phyloP scores from a whole-genome alignment of 23 tunicate genomes.

The Halocynthia roretzi region DNA sequence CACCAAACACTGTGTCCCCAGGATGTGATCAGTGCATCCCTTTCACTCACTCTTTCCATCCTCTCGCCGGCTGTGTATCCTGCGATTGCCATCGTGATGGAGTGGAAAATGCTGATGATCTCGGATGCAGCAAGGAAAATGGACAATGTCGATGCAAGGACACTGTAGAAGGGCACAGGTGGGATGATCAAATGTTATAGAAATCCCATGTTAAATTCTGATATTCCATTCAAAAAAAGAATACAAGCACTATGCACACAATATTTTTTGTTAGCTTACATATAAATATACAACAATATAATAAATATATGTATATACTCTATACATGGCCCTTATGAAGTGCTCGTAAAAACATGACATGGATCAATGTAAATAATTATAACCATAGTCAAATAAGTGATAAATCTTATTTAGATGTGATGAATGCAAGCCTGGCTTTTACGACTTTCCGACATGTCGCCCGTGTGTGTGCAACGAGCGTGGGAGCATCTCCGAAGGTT shows the following conservation, averaged over 20 bases:
- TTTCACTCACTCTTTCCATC: constrained; percentile 84
- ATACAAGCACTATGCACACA: no score
- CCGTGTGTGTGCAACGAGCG: constrained; percentile 72
- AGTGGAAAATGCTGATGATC: constrained; percentile 49
- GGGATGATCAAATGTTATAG: neutral
- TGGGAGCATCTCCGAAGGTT: constrained; percentile 66
- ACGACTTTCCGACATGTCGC: constrained; percentile 86
- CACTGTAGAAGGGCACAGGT: constrained; percentile 68
- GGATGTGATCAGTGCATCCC: constrained; percentile 67
- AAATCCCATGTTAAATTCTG: no score
- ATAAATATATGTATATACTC: no score
- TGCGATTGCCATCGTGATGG: constrained; percentile 88
- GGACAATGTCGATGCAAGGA: constrained; percentile 93
- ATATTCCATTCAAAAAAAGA: no score
- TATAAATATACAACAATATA: no score
- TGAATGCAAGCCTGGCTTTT: constrained; percentile 78
- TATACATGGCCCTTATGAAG: no score
- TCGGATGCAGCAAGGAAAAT: constrained; percentile 45
- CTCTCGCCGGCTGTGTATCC: constrained; percentile 59
- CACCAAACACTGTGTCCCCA: constrained; percentile 73
- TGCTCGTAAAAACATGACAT: no score
- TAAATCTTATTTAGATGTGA: constrained; percentile 59
- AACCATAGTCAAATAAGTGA: neutral
- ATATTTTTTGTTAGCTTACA: no score
- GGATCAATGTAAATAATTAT: no score